These are phyloP conservation scores for Tachina grossa DNA, from an alignment of 2,888 invertebrate species.

Conservation along the genomic window DNA sequence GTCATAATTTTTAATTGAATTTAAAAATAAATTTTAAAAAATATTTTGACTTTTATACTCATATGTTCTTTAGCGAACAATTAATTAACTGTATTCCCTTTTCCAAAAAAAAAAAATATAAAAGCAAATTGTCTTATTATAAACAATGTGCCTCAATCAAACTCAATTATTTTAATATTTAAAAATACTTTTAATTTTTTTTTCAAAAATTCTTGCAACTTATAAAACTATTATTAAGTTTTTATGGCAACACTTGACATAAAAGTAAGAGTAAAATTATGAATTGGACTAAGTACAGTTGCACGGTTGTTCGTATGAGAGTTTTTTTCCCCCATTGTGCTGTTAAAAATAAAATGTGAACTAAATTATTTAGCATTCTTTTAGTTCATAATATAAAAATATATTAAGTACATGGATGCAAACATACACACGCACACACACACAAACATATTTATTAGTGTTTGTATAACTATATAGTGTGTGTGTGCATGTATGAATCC, in stretches of 20 bases:
- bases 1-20: no score
- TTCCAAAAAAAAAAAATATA: no score
- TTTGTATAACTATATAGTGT: background rate
- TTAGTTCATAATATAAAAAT: conserved; percentile 46
- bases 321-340: conserved; percentile 38
- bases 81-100: no score
- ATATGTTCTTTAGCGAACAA: no score
- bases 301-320: conserved; percentile 32
- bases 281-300: conserved; percentile 36
- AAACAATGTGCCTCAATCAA: background rate
- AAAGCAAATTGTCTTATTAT: no score
- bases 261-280: conserved; percentile 58
- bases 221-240: background rate
- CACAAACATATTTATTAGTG: background rate
- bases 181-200: conserved; percentile 2
- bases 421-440: background rate
- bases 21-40: no score
- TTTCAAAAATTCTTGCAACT: background rate
- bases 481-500: conserved; percentile 11
- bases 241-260: conserved; percentile 54
- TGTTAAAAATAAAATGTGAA: conserved; percentile 56
- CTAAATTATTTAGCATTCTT: conserved; percentile 23
- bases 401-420: conserved; percentile 35
- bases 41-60: no score
- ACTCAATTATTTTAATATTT: background rate